These are phyloP conservation scores for Engystomops pustulosus DNA, from an alignment of 2,113 vertebrate species.

Conservation along the genomic window DNA sequence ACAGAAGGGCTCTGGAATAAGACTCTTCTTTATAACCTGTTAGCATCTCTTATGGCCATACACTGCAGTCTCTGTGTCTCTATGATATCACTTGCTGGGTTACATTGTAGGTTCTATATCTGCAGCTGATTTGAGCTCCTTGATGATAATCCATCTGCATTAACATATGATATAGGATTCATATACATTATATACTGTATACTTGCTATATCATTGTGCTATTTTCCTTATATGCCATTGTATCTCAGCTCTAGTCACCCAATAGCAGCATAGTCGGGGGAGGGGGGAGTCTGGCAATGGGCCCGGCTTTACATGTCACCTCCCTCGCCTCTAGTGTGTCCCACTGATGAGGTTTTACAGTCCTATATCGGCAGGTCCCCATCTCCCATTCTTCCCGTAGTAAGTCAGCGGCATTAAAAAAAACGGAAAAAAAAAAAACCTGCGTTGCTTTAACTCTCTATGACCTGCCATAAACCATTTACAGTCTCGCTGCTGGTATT, in stretches of 20 bases:
- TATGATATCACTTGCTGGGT: too few species aligned
- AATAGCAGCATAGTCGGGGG: background rate
- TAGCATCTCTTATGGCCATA: too few species aligned
- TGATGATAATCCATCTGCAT: too few species aligned
- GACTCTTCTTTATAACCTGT: too few species aligned
- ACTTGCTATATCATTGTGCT: background rate
- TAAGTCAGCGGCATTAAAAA: slow-evolving; percentile 10
- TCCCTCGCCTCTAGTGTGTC: background rate
- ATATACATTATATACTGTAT: background rate
- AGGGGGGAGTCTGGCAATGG: background rate
- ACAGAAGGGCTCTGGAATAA: too few species aligned
- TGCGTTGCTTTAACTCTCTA: slow-evolving; percentile 38
- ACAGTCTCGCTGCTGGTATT: slow-evolving; percentile 48
- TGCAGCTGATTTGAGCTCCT: too few species aligned
- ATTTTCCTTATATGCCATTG: background rate
- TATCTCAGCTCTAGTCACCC: background rate
- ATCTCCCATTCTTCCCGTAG: slow-evolving; percentile 7
- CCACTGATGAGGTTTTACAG: background rate
- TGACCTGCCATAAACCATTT: slow-evolving; percentile 51
- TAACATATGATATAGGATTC: too few species aligned
- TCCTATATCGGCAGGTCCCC: background rate
- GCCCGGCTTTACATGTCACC: background rate
- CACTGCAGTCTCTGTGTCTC: too few species aligned
- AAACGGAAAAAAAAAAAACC: slow-evolving; percentile 7
- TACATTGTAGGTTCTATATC: too few species aligned